Evolutionary conservation across 2,797 vertebrate species (phyloP).

Genomic region (Sebastes itinus): DNA sequence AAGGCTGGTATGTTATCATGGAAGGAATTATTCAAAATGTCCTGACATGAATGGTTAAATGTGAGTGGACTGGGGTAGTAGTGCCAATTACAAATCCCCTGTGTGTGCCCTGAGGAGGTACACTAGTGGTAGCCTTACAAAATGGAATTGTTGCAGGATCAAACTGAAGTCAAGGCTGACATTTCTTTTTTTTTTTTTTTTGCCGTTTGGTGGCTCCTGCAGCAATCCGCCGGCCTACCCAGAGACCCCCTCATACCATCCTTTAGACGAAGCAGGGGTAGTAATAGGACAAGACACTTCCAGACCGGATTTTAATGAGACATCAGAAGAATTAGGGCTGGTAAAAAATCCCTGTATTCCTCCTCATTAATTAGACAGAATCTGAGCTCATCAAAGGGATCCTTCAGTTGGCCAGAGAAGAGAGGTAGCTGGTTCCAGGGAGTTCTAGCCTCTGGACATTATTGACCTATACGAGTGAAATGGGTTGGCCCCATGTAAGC

Average conservation of each 20-base stretch:
- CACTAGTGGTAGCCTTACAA: slow-evolving; percentile 11
- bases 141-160: slow-evolving; percentile 39
- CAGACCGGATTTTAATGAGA: slow-evolving; percentile 68
- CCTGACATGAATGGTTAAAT: slow-evolving; percentile 1
- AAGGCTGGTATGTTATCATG: background rate
- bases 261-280: too few relatives aligned
- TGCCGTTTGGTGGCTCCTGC: background rate
- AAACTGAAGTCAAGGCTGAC: slow-evolving; percentile 27
- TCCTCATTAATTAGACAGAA: slow-evolving; percentile 69
- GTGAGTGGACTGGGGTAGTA: background rate
- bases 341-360: slow-evolving; percentile 44
- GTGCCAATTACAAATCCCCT: slow-evolving; percentile 34
- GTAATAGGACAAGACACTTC: slow-evolving; percentile 36
- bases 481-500: background rate
- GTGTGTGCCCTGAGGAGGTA: slow-evolving; percentile 7
- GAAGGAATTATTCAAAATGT: slow-evolving; percentile 15
- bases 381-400: slow-evolving; percentile 66
- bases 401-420: slow-evolving; percentile 23
- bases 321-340: slow-evolving; percentile 64
- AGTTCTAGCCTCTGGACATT: slow-evolving; percentile 16
- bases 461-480: slow-evolving; percentile 16
- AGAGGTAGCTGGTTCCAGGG: slow-evolving; percentile 38
- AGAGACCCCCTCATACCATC: background rate
- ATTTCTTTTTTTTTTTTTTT: background rate
- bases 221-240: background rate